Evolutionary conservation across 1,140 invertebrate species (phyloP).

Genomic region (Drosophila equinoxialis): DNA sequence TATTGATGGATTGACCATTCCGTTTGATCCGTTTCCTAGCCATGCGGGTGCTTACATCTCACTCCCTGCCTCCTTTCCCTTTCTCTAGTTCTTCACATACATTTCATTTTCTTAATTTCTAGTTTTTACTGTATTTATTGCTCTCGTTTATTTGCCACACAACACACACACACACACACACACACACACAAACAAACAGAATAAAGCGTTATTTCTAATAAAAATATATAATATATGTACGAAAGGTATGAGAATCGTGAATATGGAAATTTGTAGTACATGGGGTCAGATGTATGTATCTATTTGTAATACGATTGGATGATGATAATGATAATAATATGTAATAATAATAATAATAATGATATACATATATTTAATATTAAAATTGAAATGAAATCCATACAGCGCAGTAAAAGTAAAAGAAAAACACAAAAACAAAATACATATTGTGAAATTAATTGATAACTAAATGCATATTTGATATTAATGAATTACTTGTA

Average conservation of each 20-base stretch:
- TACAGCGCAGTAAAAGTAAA: constrained; percentile 57
- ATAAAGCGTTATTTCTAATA: constrained; percentile 53
- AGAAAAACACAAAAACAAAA: constrained; percentile 2
- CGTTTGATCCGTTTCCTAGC: constrained; percentile 8
- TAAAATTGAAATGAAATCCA: constrained; percentile 36
- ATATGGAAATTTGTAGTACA: constrained; percentile 37
- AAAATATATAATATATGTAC: neutral
- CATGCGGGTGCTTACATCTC: constrained; percentile 44
- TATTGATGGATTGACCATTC: neutral
- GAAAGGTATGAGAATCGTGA: constrained; percentile 1
- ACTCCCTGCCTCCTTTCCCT: neutral
- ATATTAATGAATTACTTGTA: constrained; percentile 80
- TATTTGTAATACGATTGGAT: constrained; percentile 25
- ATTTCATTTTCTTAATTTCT: constrained; percentile 45
- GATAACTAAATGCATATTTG: constrained; percentile 80
- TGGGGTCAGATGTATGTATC: constrained; percentile 5
- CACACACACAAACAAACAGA: constrained; percentile 23
- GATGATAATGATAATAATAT: constrained; percentile 34
- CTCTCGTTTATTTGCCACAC: constrained; percentile 43
- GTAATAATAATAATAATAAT: constrained; percentile 27
- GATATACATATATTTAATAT: constrained; percentile 48
- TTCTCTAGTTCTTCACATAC: constrained; percentile 46
- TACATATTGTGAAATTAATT: constrained; percentile 78
- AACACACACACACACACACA: constrained; percentile 23
- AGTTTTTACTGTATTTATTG: constrained; percentile 53